Conservation (phyloP, 1,140 invertebrate genomes). For the Lepidurus packardi region DNA sequence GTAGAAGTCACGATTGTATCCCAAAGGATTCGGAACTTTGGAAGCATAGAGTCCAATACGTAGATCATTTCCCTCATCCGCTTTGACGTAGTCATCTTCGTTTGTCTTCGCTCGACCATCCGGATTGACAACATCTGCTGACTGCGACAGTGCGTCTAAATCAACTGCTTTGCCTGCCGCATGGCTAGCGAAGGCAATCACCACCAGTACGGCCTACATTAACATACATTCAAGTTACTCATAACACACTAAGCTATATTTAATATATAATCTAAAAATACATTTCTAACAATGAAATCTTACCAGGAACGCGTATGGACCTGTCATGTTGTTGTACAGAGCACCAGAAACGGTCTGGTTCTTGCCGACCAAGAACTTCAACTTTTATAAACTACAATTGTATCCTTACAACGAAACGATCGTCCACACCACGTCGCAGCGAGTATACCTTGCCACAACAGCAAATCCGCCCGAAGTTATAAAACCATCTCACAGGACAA, state of each 20-base stretch:
- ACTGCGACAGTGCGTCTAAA: neutral
- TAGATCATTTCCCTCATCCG: neutral
- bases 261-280: too few relatives aligned
- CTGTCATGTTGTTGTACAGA: neutral
- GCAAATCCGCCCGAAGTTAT: constrained; percentile 5
- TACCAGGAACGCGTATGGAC: neutral
- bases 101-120: neutral
- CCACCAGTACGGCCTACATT: neutral
- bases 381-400: neutral
- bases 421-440: neutral
- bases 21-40: constrained; percentile 22
- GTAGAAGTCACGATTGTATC: constrained; percentile 16
- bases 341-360: constrained; percentile 10
- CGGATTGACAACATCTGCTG: neutral
- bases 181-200: neutral
- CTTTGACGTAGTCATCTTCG: neutral
- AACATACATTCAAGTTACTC: neutral
- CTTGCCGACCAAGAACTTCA: neutral
- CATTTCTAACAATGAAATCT: neutral
- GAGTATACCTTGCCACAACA: neutral
- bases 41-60: constrained; percentile 28
- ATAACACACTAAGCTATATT: neutral
- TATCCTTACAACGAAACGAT: neutral
- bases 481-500: neutral
- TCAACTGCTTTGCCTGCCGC: constrained; percentile 9